Conservation (phyloP, 2,797 vertebrate genomes). For the Dryobates pubescens region DNA sequence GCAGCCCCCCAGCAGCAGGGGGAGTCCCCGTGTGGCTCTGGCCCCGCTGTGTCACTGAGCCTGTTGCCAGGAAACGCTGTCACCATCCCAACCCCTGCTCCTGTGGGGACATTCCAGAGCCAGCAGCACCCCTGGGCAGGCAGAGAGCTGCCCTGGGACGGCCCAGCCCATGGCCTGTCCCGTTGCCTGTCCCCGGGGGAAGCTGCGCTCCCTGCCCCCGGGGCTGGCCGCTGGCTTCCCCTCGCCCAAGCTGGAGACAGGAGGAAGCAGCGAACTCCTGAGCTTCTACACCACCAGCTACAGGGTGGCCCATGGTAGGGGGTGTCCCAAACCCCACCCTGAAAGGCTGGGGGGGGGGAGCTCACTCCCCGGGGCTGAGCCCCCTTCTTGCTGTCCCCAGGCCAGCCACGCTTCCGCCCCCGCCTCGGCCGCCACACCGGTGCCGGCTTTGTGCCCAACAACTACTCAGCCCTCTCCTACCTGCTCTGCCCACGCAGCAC, state of each 20-base stretch:
- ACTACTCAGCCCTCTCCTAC: not conserved
- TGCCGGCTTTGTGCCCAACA: slow-evolving; percentile 71
- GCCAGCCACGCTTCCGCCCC: not conserved
- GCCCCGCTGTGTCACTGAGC: fast-evolving
- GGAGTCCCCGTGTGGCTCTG: not conserved
- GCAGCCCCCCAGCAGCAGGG: not conserved
- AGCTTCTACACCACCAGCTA: slow-evolving; percentile 74
- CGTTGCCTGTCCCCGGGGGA: not conserved
- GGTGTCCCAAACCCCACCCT: not conserved
- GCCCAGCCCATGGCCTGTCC: not conserved
- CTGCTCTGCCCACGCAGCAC: not conserved
- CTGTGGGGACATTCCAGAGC: fast-evolving
- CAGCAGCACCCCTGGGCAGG: fast-evolving
- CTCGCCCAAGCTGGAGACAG: not conserved
- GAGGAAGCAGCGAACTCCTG: slow-evolving; percentile 61
- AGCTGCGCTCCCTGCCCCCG: not conserved
- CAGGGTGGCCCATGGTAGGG: slow-evolving; percentile 63
- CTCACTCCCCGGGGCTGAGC: fast-evolving
- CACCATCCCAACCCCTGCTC: not conserved
- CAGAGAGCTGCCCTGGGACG: not conserved
- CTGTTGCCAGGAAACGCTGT: fast-evolving
- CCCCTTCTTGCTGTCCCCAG: not conserved
- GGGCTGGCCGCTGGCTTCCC: not conserved
- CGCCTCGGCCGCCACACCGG: not conserved
- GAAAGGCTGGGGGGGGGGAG: fast-evolving